Percentiles rank a stretch among this genome's conserved stretches.
phyloP scores from a whole-genome alignment of 2,888 invertebrate genomes.

The Dioctria linearis region DNA sequence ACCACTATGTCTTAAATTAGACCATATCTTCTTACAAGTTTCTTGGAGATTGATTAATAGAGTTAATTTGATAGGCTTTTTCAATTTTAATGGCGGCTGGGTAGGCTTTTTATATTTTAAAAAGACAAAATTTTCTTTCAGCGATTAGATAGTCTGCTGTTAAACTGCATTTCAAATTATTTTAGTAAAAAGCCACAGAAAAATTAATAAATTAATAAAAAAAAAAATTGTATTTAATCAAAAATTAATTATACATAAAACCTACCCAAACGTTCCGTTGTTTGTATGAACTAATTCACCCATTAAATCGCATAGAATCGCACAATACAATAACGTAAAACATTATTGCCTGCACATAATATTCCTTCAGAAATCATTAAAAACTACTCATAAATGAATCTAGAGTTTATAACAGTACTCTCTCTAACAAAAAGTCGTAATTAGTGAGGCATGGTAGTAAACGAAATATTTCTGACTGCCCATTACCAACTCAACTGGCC shows the following conservation, averaged over 20 bases:
- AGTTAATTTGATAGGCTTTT: too few species aligned
- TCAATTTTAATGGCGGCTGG: too few species aligned
- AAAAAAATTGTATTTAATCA: too few species aligned
- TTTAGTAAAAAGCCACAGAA: background rate
- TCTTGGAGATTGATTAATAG: too few species aligned
- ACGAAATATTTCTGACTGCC: conserved; percentile 48
- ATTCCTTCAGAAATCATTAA: conserved; percentile 48
- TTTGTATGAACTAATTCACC: too few species aligned
- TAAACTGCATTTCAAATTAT: too few species aligned
- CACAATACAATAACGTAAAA: background rate
- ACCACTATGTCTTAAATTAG: too few species aligned
- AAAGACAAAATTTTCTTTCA: too few species aligned
- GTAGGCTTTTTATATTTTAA: too few species aligned
- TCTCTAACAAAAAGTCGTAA: conserved; percentile 37
- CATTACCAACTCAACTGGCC: conserved; percentile 40
- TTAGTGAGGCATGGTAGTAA: conserved; percentile 44
- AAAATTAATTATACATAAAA: background rate
- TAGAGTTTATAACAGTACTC: conserved; percentile 37
- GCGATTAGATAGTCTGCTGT: too few species aligned
- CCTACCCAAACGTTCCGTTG: background rate
- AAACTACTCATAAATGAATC: conserved; percentile 41
- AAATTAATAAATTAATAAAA: background rate
- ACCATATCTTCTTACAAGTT: too few species aligned
- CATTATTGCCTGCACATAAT: conserved; percentile 24
- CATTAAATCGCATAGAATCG: background rate